Evolutionary conservation across 2,888 invertebrate genomes (phyloP), one percentile per base, ranked within the genome.

Genomic region (Prosapia bicincta): DNA sequence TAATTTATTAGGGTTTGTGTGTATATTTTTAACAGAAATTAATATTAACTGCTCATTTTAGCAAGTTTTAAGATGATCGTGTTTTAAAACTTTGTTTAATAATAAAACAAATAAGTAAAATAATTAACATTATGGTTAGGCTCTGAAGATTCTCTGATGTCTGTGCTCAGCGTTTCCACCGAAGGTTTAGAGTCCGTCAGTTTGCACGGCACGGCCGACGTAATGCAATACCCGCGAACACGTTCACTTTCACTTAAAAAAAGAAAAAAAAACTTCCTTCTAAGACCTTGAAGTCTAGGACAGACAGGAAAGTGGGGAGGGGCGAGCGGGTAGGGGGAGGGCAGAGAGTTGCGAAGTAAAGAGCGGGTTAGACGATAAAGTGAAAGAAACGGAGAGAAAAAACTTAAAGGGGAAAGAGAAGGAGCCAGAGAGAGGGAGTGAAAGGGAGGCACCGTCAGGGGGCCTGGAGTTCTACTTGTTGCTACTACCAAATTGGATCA

Each of bases 261-360:
- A 38, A 38, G 3, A 38, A 38, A 20, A 54, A 54, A 54, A 54
- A 54, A 54, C 54, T 54, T 54, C 54, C 54, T 54, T 54, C 54
- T 20, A 54, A 54, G 54, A 54, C 54, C 54, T 54, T 54, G 54
- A 54, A 54, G 54, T 54, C 54, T 54, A 54, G 54, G 54, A 54
- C 54, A 54, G 54, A 54, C 54, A 54, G 68, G 38, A 38, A 72
- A n/a, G 32, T 69, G 72, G 74, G 75, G 78, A 74, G 79, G 75
- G 79, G 54, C 66, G 69, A 72, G 73, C 13, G 54, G 72, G 69
- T 72, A 70, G 25, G 74, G 71, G 20, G 43, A 66, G 72, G 68
- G 77, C 69, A 71, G 71, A 78, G 68, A 73, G 71, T 71, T 70
- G 77, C 38, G 77, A 66, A 78, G 73, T 66, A 72, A 77, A 69